Evolutionary conservation across 2,888 invertebrate genomes (phyloP), one percentile per base, ranked within the genome.

Genomic region (Ormyrus rosae): DNA sequence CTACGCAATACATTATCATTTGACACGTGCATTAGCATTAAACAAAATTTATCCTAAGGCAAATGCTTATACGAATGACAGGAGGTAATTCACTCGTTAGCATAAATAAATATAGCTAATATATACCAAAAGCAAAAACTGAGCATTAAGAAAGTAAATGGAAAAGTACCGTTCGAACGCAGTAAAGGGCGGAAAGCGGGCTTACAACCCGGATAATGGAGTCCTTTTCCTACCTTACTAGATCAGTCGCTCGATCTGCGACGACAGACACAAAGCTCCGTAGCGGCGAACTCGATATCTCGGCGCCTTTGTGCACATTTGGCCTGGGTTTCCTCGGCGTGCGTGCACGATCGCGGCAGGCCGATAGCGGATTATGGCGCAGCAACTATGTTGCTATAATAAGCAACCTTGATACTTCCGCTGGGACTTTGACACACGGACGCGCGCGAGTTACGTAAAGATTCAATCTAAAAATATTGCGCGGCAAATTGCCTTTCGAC

Each of bases 361-460:
- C 48, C 50, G 53, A 63, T 63, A 70, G 50, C 45, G 2, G 58
- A 5, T 8, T 34, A 46, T 61, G 58, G 5, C 50, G 67, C n/a
- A 5, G 46, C 13, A 34, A 63, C 34, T 34, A 34, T 34, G 7
- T 48, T 58, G 9, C 19, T 60, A 50, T 34, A 65, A 71, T 61
- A 9, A 71, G 45, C 55, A 80, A 55, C 70, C 75, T 80, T 70
- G 75, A 70, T 75, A 71, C 65, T 80, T 74, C 74, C 74, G 74
- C 45, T 60, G 46, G 46, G 71, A 61, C 68, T 78, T 63, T 70
- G 69, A 78, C 72, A 34, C 34, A 73, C 67, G 10, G 50, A 5
- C 34, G 34, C 5, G 8, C 2, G 34, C 13, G 13, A 11, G 10
- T 79, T 79, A 48, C 79, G 64, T 74, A 73, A 78, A 46, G 13